Base-by-base conservation (phyloP, 2,888 invertebrate genomes). In the Melipona bicolor region DNA sequence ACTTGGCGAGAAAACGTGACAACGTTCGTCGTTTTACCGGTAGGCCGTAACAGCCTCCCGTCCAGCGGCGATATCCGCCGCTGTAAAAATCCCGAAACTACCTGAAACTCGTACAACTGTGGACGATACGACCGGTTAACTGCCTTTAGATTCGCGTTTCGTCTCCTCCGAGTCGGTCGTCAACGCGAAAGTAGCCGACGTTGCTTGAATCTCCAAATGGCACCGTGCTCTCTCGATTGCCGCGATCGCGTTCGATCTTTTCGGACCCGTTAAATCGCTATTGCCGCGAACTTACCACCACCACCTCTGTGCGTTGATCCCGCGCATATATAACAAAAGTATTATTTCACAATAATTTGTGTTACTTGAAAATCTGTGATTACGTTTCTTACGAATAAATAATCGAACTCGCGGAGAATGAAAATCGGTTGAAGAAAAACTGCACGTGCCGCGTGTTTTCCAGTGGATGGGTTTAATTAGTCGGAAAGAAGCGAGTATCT, bases 381-480 rank as follows among this genome's bases (percentile, higher is more conserved):
- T 67, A 24, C 3, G 64, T 21, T 36, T 36, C 36, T 36, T 24
- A 21, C 19, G 49, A 24, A 49, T 17, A 24, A 50, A 36, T 17
- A 27, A 71, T 13, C 49, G 6, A n/a, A 36, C 36, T 32, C 5
- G n/a, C 27, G n/a, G 27, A 4, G 32, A n/a, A 27, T 13, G n/a
- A 6, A 1, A 24, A 27, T 13, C 24, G 19, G 43, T 19, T 24
- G 59, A 68, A 36, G 27, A 67, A 68, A 74, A 70, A 67, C 27
- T 65, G 61, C 9, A 43, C 24, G 59, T 32, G 73, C 32, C 73
- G 62, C 68, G 72, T 27, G 27, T 76, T 79, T 69, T 65, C 76
- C 61, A 43, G 68, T 62, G 67, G 61, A n/a, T 43, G 64, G 68
- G 78, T 81, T 88, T 87, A 84, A 88, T 88, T 87, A 88, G 85